These are phyloP conservation scores for Phymastichus coffea DNA, from an alignment of 1,140 invertebrate species.

Conservation along the genomic window DNA sequence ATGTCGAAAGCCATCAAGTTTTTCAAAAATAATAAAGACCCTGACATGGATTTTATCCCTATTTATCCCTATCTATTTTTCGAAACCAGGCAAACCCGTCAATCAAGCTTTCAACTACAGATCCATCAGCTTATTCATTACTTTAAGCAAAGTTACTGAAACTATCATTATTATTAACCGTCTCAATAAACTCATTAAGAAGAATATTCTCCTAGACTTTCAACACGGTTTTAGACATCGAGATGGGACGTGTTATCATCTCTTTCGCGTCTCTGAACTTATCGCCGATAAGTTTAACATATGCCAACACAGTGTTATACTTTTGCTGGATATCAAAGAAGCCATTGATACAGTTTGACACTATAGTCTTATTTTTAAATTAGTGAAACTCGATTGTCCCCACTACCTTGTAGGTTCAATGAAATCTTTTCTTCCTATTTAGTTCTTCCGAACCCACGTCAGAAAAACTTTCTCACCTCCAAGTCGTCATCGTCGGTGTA, in stretches of 20 bases:
- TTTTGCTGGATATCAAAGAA: slow-evolving; percentile 34
- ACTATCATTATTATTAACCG: slow-evolving; percentile 4
- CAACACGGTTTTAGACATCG: slow-evolving; percentile 8
- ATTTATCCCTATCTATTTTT: background rate
- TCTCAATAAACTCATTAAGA: slow-evolving; percentile 13
- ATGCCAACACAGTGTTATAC: slow-evolving; percentile 9
- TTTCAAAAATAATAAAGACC: too few species aligned
- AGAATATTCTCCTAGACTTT: slow-evolving; percentile 14
- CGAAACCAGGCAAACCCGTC: background rate
- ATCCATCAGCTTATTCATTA: slow-evolving; percentile 19
- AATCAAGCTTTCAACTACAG: slow-evolving; percentile 1
- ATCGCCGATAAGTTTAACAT: slow-evolving; percentile 8
- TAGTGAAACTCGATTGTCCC: slow-evolving; percentile 11
- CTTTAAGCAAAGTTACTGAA: slow-evolving; percentile 23
- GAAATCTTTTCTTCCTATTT: slow-evolving; percentile 15
- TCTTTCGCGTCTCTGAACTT: background rate
- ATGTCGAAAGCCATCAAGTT: too few species aligned
- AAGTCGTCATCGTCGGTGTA: too few species aligned
- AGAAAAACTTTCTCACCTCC: background rate
- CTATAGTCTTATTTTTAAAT: slow-evolving; percentile 34
- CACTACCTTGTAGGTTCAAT: slow-evolving; percentile 17
- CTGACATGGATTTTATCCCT: too few species aligned
- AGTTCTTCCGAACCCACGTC: background rate
- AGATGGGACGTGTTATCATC: slow-evolving; percentile 7
- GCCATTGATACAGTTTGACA: slow-evolving; percentile 42